Conservation (phyloP, 1,140 invertebrate genomes). For the Epicauta chinensis region DNA sequence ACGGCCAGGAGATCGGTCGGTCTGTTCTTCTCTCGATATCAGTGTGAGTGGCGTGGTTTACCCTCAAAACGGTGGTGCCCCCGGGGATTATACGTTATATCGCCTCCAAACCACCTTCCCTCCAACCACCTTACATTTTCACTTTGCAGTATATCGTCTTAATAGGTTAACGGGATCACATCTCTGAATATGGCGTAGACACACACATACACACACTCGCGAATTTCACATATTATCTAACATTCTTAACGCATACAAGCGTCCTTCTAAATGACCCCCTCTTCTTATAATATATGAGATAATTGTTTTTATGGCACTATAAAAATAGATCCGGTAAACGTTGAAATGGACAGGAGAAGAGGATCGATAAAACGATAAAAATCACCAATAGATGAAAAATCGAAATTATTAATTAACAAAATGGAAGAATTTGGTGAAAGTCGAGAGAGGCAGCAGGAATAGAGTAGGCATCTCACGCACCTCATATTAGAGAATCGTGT, state of each 20-base stretch:
- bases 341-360: neutral
- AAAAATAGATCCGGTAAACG: constrained; percentile 2
- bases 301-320: constrained; percentile 10
- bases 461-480: constrained; percentile 16
- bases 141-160: constrained; percentile 25
- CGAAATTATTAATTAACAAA: constrained; percentile 1
- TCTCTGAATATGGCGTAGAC: constrained; percentile 7
- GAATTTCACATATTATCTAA: neutral
- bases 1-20: neutral
- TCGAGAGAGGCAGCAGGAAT: constrained; percentile 7
- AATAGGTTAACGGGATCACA: constrained; percentile 27
- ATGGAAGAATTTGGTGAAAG: neutral
- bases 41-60: constrained; percentile 8
- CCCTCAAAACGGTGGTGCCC: constrained; percentile 16
- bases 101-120: constrained; percentile 9
- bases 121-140: constrained; percentile 19
- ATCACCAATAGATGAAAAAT: no score
- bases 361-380: neutral
- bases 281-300: neutral
- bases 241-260: constrained; percentile 9
- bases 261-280: neutral
- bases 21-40: constrained; percentile 7
- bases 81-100: constrained; percentile 22
- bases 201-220: neutral
- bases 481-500: constrained; percentile 17